Conservation (phyloP, 2,888 invertebrate species). For the Vesta saturnalis region DNA sequence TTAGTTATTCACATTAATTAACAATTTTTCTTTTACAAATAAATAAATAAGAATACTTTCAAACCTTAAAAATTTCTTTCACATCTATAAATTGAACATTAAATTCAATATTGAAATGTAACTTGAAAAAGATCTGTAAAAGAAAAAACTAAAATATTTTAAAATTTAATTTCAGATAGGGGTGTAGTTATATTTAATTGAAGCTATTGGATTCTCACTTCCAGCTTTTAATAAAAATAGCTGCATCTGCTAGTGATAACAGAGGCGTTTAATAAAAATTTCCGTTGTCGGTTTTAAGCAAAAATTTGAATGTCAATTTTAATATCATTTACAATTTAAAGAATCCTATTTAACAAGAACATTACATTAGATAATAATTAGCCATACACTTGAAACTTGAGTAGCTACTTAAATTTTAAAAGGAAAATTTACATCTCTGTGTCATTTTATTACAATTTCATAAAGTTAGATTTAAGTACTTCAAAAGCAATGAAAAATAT, state of each 20-base stretch:
- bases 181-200: constrained; percentile 31
- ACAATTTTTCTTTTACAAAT: too few relatives aligned
- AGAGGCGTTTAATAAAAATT: constrained; percentile 29
- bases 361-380: too few relatives aligned
- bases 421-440: neutral
- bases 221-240: constrained; percentile 30
- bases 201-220: constrained; percentile 30
- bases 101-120: neutral
- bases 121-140: neutral
- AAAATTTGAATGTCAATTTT: constrained; percentile 27
- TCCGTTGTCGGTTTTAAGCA: constrained; percentile 24
- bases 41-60: too few relatives aligned
- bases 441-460: neutral
- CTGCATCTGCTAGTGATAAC: constrained; percentile 34
- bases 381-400: too few relatives aligned
- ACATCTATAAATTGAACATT: too few relatives aligned
- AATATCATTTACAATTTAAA: too few relatives aligned
- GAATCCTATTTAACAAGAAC: too few relatives aligned
- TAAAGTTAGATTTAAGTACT: neutral
- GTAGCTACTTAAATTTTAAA: too few relatives aligned
- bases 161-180: constrained; percentile 21
- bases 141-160: neutral
- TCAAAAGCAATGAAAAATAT: constrained; percentile 4
- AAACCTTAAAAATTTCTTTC: too few relatives aligned
- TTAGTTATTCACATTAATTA: too few relatives aligned